These are phyloP conservation scores for Drosophila bipectinata DNA, from an alignment of 1,140 invertebrate species.

Conservation along the genomic window DNA sequence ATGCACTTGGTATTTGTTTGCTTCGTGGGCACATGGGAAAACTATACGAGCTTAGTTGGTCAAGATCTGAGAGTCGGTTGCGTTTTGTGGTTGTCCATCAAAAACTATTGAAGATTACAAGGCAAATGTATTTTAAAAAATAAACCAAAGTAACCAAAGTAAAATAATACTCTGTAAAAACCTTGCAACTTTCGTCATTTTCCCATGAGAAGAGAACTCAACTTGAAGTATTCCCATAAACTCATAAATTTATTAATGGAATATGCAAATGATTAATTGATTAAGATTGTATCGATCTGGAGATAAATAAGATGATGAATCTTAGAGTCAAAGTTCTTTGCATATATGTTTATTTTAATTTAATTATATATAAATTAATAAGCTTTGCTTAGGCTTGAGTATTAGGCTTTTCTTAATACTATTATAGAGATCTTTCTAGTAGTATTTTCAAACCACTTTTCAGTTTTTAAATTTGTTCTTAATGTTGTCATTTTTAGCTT, in stretches of 20 bases:
- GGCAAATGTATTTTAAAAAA: not conserved
- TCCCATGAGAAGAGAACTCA: conserved; percentile 2
- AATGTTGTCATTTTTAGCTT: conserved; percentile 5
- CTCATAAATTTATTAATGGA: conserved; percentile 39
- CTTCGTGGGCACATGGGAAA: conserved; percentile 24
- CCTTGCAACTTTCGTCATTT: conserved; percentile 11
- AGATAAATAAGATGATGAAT: conserved; percentile 13
- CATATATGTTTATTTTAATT: not conserved
- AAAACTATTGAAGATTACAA: conserved; percentile 44
- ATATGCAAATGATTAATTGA: conserved; percentile 42
- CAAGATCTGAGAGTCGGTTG: conserved; percentile 54
- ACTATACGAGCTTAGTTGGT: conserved; percentile 46
- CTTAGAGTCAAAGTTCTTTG: not conserved
- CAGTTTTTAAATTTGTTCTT: conserved; percentile 4
- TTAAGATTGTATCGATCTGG: conserved; percentile 9
- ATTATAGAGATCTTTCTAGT: not conserved
- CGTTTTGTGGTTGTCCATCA: conserved; percentile 58
- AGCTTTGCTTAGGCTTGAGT: not conserved
- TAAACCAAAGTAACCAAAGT: not conserved
- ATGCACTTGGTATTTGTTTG: conserved; percentile 31
- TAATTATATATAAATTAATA: not conserved
- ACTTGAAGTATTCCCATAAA: conserved; percentile 2
- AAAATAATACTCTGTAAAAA: not conserved
- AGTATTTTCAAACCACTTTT: not conserved
- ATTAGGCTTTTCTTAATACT: not conserved